Evolutionary conservation across 2,888 invertebrate species (phyloP).

Genomic region (Dione juno): DNA sequence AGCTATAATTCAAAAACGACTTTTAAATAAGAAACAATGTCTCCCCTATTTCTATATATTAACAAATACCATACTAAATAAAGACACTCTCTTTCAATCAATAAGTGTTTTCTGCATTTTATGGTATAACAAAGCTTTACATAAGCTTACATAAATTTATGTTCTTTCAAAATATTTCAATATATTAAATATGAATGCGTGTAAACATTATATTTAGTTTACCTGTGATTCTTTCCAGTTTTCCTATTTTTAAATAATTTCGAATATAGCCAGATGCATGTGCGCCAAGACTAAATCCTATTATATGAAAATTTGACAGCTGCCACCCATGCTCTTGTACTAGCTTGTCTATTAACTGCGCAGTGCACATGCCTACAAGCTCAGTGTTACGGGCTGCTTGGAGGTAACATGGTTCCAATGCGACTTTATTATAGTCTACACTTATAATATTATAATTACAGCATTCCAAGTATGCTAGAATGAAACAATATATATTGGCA

Average conservation of each 20-base stretch:
- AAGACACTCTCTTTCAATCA: no score
- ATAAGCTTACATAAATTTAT: no score
- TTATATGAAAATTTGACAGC: slow-evolving; percentile 80
- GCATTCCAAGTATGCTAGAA: slow-evolving; percentile 79
- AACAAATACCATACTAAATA: no score
- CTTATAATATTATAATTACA: slow-evolving; percentile 85
- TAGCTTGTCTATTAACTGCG: slow-evolving; percentile 82
- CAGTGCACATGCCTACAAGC: slow-evolving; percentile 84
- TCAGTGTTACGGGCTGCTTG: slow-evolving; percentile 83
- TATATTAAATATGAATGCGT: no score
- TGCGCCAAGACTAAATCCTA: slow-evolving; percentile 87
- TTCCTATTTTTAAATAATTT: slow-evolving; percentile 72
- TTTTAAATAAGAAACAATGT: no score
- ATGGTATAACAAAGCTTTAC: no score
- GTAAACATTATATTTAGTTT: slow-evolving; percentile 26
- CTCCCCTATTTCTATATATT: no score
- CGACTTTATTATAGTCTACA: slow-evolving; percentile 85
- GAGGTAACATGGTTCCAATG: slow-evolving; percentile 84
- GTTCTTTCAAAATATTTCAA: no score
- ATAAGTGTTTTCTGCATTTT: no score
- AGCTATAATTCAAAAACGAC: slow-evolving; percentile 61
- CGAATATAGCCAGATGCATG: slow-evolving; percentile 83
- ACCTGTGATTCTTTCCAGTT: slow-evolving; percentile 83
- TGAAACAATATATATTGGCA: slow-evolving; percentile 2
- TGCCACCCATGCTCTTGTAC: slow-evolving; percentile 67